Evolutionary conservation across 2,797 vertebrate genomes (phyloP).

Genomic region (Tenualosa thibaudeaui): DNA sequence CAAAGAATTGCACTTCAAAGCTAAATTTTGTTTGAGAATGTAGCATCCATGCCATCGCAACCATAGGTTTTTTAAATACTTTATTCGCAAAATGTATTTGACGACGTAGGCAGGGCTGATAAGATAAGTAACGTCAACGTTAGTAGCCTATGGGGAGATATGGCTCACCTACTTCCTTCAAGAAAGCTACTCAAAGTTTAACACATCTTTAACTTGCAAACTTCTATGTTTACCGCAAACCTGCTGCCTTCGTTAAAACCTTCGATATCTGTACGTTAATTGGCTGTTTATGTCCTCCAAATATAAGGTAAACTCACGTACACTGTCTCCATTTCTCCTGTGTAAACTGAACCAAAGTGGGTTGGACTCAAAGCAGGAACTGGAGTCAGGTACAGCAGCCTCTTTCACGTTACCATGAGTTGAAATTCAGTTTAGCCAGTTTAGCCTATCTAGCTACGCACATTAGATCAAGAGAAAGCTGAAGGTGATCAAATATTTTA

Average conservation of each 20-base stretch:
- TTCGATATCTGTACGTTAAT: not conserved
- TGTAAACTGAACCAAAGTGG: slow-evolving; percentile 28
- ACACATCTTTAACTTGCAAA: not conserved
- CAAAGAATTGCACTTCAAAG: no score
- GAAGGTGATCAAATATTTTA: not conserved
- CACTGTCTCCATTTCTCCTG: not conserved
- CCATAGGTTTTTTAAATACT: not conserved
- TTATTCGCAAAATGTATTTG: not conserved
- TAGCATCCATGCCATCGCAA: no score
- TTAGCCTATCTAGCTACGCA: not conserved
- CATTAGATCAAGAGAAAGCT: not conserved
- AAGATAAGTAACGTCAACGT: no score
- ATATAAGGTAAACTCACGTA: not conserved
- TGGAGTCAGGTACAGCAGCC: slow-evolving; percentile 38
- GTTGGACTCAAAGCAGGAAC: slow-evolving; percentile 46
- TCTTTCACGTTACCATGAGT: not conserved
- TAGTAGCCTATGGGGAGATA: not conserved
- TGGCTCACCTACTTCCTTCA: not conserved
- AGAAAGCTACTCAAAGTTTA: not conserved
- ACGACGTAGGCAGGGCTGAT: not conserved
- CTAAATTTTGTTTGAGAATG: no score
- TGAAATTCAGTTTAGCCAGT: not conserved
- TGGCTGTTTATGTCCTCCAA: not conserved
- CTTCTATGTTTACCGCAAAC: not conserved
- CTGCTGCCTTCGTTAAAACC: not conserved